Evolutionary conservation across 2,888 invertebrate genomes (phyloP).

Genomic region (Sinotaia quadrata): DNA sequence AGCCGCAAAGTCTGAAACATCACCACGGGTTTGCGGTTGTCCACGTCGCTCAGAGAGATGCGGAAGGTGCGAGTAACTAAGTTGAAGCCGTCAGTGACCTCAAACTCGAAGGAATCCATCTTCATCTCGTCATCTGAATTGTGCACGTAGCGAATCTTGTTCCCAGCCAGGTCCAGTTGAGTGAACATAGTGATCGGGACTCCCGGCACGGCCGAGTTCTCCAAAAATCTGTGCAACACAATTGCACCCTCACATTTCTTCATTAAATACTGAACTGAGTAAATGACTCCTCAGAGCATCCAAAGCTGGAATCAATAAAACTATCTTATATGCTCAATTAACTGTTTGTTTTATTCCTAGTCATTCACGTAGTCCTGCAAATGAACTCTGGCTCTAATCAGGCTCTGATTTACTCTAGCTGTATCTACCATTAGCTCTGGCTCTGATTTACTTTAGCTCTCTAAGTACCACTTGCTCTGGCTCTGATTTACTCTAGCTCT

Average conservation of each 20-base stretch:
- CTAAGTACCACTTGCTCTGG: neutral
- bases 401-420: too few species aligned
- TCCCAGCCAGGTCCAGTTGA: conserved; percentile 69
- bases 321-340: too few species aligned
- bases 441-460: neutral
- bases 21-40: conserved; percentile 70
- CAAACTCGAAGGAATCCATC: conserved; percentile 72
- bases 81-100: conserved; percentile 71
- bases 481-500: neutral
- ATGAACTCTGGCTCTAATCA: too few species aligned
- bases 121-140: conserved; percentile 66
- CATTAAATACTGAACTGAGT: too few species aligned
- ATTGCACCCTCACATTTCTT: too few species aligned
- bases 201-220: conserved; percentile 61
- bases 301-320: too few species aligned
- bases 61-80: conserved; percentile 67
- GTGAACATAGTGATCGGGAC: conserved; percentile 67
- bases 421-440: neutral
- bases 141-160: conserved; percentile 70
- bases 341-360: too few species aligned
- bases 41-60: conserved; percentile 69
- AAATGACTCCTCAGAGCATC: too few species aligned
- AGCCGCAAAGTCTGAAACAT: conserved; percentile 64
- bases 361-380: too few species aligned
- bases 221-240: conserved; percentile 53